Base-by-base conservation (phyloP, 1,140 invertebrate species). In the Rhyacophila brunnea region DNA sequence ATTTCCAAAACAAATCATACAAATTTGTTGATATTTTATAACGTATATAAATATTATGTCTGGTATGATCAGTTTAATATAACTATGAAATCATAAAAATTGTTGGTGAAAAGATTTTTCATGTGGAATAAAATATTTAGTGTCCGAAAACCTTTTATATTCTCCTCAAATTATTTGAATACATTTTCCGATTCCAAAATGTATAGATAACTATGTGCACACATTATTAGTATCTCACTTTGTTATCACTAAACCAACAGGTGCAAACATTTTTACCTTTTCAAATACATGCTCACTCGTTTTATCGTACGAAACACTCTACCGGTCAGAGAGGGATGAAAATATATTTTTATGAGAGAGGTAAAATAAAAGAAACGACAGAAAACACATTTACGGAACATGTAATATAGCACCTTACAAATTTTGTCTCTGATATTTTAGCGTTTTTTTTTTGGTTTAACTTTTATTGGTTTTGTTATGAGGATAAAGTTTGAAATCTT, bases 351-450 rank as follows among this genome's bases (percentile, higher is more conserved):
- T 59, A 23, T 15, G 23, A 14, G 2, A 17, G 19, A 28, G 35
- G 28, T 19, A 20, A 49, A 42, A 18, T 15, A 43, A 36, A 32
- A 19, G 32, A 38, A 48, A 51, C 49, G 47, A 47, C 51, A 28
- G 54, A 42, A 65, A 61, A 57, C 38, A 65, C 58, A 61, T 61
- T 65, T 61, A 54, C 54, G 44, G 58, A 42, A 49, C 62, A 44
- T 61, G 62, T 65, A 61, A 61, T 65, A 49, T 64, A 60, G 62
- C 62, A 65, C 62, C 58, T 60, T 53, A 65, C 62, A 65, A 61
- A 65, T 65, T 65, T 61, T 46, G 58, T 65, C 44, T 54, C 32
- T 45, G 40, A 35, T 28, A 56, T 61, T 65, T 61, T 58, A 48
- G 58, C 51, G 53, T 32, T 47, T 60, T 57, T 63, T 62, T 60